Conservation (phyloP, 2,888 invertebrate species). For the Spodoptera exigua region DNA sequence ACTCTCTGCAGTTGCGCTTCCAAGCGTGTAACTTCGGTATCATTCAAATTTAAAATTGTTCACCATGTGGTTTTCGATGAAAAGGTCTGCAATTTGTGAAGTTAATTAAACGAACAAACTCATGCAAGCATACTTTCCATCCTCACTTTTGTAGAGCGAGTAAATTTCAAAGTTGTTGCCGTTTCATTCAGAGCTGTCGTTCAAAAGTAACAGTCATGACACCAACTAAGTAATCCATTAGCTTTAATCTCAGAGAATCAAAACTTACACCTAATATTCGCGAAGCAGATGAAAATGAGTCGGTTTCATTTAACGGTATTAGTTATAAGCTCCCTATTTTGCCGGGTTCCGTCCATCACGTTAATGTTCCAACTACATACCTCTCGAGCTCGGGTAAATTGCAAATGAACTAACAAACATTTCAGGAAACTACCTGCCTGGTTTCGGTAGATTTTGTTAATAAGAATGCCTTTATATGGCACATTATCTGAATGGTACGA, state of each 20-base stretch:
- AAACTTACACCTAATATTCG: conserved; percentile 35
- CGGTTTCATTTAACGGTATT: conserved; percentile 71
- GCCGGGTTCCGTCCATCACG: conserved; percentile 61
- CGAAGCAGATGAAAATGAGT: conserved; percentile 62
- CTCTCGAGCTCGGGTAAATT: conserved; percentile 62
- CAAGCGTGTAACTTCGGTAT: conserved; percentile 1
- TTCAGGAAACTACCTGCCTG: conserved; percentile 52
- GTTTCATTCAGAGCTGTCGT: conserved; percentile 11
- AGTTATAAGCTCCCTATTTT: conserved; percentile 60
- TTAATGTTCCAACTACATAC: conserved; percentile 57
- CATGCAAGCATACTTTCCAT: conserved; percentile 42
- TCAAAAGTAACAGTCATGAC: conserved; percentile 11
- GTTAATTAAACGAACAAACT: conserved; percentile 54
- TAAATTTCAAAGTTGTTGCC: conserved; percentile 9
- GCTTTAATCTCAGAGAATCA: conserved; percentile 30
- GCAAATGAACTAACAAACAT: conserved; percentile 65
- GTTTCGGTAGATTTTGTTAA: conserved; percentile 55
- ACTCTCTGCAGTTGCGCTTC: conserved; percentile 2
- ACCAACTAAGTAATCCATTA: conserved; percentile 24
- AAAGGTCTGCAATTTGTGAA: conserved; percentile 48
- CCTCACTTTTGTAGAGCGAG: conserved; percentile 9
- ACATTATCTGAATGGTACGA: conserved; percentile 46
- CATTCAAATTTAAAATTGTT: conserved; percentile 34
- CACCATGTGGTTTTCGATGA: conserved; percentile 30
- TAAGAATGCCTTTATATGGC: conserved; percentile 52